Percentiles rank a stretch among this genome's conserved stretches.
These are phyloP conservation scores for Plecturocebus donacophilus DNA, from an alignment of 2,113 vertebrate species.

Conservation along the genomic window DNA sequence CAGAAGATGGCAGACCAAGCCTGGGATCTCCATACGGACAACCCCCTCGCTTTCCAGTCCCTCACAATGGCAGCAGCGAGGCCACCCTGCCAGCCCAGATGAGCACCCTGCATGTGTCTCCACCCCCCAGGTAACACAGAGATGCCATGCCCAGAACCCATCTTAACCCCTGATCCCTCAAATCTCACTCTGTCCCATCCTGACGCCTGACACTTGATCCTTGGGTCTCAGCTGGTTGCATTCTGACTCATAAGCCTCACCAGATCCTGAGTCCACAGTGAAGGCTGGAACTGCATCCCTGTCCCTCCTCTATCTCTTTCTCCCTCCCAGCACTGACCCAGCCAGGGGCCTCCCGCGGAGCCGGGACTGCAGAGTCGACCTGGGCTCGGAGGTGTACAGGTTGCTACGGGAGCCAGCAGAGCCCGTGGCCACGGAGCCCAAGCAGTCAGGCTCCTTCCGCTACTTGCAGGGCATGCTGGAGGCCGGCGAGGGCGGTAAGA, in stretches of 20 bases:
- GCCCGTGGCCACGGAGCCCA: conserved; percentile 88
- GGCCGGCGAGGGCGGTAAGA: conserved; percentile 93
- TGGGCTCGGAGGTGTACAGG: conserved; percentile 95
- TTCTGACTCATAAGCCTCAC: neutral
- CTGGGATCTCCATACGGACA: conserved; percentile 88
- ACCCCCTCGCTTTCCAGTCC: conserved; percentile 84
- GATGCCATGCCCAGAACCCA: neutral
- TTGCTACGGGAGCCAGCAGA: conserved; percentile 95
- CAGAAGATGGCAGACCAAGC: conserved; percentile 85
- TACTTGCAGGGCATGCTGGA: conserved; percentile 97
- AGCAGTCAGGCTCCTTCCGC: conserved; percentile 97
- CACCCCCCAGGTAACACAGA: conserved; percentile 88
- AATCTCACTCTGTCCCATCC: neutral
- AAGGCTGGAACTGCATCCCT: neutral
- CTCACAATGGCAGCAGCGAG: conserved; percentile 84
- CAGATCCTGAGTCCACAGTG: neutral
- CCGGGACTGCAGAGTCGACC: conserved; percentile 88
- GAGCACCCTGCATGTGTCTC: conserved; percentile 88
- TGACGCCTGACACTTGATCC: neutral
- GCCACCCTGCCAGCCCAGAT: conserved; percentile 88
- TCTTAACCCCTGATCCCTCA: neutral
- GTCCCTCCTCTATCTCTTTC: neutral
- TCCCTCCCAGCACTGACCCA: conserved; percentile 87
- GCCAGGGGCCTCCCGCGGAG: conserved; percentile 83
- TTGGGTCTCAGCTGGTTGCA: neutral